Percentiles rank a stretch among this genome's conserved stretches.
These are phyloP conservation scores for Aproaerema taeniolella DNA, from an alignment of 2,888 invertebrate genomes.

Conservation along the genomic window DNA sequence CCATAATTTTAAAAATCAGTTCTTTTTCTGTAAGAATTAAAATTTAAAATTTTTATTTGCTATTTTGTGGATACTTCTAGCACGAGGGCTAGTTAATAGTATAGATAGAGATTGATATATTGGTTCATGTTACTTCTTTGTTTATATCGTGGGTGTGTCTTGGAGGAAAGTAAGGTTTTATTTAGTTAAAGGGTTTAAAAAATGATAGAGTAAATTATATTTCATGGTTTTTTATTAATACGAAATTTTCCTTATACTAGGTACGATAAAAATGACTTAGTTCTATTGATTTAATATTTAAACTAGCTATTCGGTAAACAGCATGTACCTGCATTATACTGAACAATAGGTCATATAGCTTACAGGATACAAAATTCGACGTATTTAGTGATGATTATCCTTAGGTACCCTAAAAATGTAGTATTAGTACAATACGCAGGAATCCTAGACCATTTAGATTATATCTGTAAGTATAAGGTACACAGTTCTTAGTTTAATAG, in stretches of 20 bases:
- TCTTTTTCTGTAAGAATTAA: no score
- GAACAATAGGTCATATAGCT: slow-evolving; percentile 38
- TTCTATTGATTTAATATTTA: slow-evolving; percentile 53
- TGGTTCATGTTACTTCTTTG: no score
- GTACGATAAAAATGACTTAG: slow-evolving; percentile 58
- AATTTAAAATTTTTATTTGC: no score
- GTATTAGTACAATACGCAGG: slow-evolving; percentile 3
- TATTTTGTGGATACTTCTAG: no score
- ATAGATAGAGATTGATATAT: no score
- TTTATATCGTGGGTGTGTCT: no score
- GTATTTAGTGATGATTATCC: slow-evolving; percentile 30
- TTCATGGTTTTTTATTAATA: slow-evolving; percentile 45
- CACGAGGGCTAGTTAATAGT: no score
- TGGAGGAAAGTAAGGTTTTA: no score
- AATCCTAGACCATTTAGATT: background rate
- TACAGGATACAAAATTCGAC: slow-evolving; percentile 48
- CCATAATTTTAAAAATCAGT: no score
- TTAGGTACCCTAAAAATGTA: slow-evolving; percentile 23
- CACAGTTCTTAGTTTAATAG: slow-evolving; percentile 26
- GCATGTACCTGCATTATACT: slow-evolving; percentile 36
- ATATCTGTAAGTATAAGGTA: slow-evolving; percentile 23
- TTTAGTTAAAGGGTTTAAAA: no score
- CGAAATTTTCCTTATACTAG: slow-evolving; percentile 38
- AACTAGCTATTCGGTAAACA: slow-evolving; percentile 48
- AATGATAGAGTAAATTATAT: slow-evolving; percentile 20